Conservation (phyloP, 2,888 invertebrate species). For the Clivina fossor region DNA sequence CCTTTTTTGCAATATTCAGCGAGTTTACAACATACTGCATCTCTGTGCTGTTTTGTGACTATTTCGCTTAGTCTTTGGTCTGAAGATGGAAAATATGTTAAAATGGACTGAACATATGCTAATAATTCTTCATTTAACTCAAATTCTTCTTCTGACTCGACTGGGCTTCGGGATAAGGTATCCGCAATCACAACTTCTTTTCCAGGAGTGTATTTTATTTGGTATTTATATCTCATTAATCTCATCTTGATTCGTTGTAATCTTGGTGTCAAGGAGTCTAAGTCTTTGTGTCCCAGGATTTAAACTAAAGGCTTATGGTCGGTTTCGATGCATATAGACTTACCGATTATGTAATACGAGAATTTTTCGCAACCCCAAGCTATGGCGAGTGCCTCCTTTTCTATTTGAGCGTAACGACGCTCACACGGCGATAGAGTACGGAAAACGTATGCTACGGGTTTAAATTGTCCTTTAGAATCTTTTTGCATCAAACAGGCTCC, state of each 20-base stretch:
- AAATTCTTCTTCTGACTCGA: background rate
- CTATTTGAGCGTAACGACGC: constrained; percentile 31
- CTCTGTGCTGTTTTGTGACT: constrained; percentile 18
- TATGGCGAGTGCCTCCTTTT: constrained; percentile 31
- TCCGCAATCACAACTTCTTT: constrained; percentile 40
- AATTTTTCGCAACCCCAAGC: constrained; percentile 26
- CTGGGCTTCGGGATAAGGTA: constrained; percentile 35
- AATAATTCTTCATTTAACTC: constrained; percentile 17
- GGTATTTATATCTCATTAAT: constrained; percentile 37
- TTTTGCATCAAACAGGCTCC: constrained; percentile 19
- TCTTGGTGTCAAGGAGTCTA: too few relatives aligned
- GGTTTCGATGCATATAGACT: constrained; percentile 1
- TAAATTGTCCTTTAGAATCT: background rate
- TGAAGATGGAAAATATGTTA: constrained; percentile 18
- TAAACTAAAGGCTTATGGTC: constrained; percentile 29
- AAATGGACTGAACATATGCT: constrained; percentile 27
- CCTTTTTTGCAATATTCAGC: constrained; percentile 12
- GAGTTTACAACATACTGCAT: constrained; percentile 26
- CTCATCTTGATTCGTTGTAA: constrained; percentile 30
- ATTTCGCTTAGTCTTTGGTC: constrained; percentile 25
- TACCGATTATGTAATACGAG: constrained; percentile 11
- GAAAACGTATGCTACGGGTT: constrained; percentile 31
- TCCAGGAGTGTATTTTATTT: constrained; percentile 38
- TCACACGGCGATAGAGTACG: constrained; percentile 23
- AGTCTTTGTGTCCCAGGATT: constrained; percentile 26